Evolutionary conservation across 2,888 invertebrate genomes (phyloP), one percentile per base, ranked within the genome.

Genomic region (Lasioglossum calceatum): DNA sequence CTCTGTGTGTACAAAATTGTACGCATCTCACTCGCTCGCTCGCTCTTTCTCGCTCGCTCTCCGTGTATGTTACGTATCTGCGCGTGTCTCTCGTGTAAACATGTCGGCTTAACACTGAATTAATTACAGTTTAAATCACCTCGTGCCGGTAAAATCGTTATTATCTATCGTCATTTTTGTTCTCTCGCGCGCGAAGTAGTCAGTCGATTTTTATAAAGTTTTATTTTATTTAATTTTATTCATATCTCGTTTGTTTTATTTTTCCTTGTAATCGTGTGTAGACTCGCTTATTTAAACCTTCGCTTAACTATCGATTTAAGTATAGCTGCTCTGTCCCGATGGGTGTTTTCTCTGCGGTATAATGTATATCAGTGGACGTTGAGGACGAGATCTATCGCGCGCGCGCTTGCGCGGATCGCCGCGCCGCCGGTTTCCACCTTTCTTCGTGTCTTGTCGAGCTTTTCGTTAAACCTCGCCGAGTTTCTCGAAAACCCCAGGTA

Each of bases 161-260:
- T 72, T 82, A 64, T 75, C 50, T 70, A 44, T 71, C 50, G n/a
- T 71, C 42, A 42, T 71, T 71, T 47, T 76, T 47, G 42, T 81
- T 76, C 58, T 79, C 78, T 75, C 87, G 79, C 82, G 81, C 90
- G 32, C 64, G 32, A 92, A 93, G 92, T 93, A 91, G 91, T 92
- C 93, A 94, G 94, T 94, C 93, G 90, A 93, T 90, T 93, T 90
- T 93, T 90, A 91, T 92, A 88, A 89, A 91, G 90, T 91, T 85
- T 90, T 87, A 58, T 58, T 84, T 85, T 89, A 88, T 84, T 90
- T 87, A 87, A 58, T 58, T 84, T 85, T 91, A 88, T 84, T 90
- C 87, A 89, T 82, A 80, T 77, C 79, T 78, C 81, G 82, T 42
- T 42, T 70, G 83, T 90, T 88, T 23, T 3, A 10, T 58, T 2